Evolutionary conservation across 1,140 invertebrate species (phyloP).

Genomic region (Neoseiulus cucumeris): DNA sequence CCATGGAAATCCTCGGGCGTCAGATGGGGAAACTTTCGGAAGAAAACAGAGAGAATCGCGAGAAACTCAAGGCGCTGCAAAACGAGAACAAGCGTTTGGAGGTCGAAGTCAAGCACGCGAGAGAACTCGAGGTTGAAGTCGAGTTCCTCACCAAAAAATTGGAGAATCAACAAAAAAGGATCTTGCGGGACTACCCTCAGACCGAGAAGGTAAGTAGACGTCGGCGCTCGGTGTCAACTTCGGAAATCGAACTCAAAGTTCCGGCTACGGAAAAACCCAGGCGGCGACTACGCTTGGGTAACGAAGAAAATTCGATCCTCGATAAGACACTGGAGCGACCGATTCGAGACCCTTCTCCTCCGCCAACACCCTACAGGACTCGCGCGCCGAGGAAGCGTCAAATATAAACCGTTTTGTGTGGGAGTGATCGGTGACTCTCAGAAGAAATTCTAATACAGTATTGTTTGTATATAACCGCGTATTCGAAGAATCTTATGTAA

Average conservation of each 20-base stretch:
- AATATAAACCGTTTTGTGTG: too few species aligned
- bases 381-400: too few species aligned
- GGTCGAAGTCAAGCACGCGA: not conserved
- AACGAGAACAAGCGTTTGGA: not conserved
- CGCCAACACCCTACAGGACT: not conserved
- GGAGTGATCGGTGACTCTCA: too few species aligned
- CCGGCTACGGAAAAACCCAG: not conserved
- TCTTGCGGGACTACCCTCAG: not conserved
- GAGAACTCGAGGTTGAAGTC: conserved; percentile 7
- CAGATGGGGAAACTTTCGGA: not conserved
- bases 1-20: not conserved
- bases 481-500: too few species aligned
- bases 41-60: not conserved
- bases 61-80: not conserved
- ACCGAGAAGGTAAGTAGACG: not conserved
- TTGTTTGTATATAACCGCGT: too few species aligned
- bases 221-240: not conserved
- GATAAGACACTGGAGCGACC: not conserved
- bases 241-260: not conserved
- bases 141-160: not conserved
- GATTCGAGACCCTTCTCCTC: not conserved
- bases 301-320: not conserved
- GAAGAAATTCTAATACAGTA: too few species aligned
- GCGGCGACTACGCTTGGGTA: not conserved
- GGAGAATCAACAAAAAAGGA: not conserved